Percentiles rank a stretch among this genome's conserved stretches.
These are phyloP conservation scores for Drosophila varians DNA, from an alignment of 1,140 invertebrate species.

Conservation along the genomic window DNA sequence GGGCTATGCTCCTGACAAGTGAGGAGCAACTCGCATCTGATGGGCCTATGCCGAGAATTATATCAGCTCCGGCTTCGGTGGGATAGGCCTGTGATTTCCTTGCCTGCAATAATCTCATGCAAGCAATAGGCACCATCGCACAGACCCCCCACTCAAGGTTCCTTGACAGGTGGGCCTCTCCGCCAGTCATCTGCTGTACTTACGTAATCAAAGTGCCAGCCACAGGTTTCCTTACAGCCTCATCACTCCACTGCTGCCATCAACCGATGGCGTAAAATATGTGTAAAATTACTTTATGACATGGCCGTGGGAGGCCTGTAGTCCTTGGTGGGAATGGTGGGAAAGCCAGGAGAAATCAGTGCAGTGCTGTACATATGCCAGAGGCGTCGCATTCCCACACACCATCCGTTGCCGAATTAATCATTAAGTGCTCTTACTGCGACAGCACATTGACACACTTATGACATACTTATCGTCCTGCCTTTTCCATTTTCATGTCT, in stretches of 20 bases:
- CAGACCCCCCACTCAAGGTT: slow-evolving; percentile 1
- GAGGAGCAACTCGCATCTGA: slow-evolving; percentile 29
- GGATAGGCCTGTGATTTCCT: slow-evolving; percentile 44
- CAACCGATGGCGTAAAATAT: slow-evolving; percentile 49
- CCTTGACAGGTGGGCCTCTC: slow-evolving; percentile 61
- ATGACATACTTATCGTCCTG: slow-evolving; percentile 5
- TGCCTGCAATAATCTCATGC: slow-evolving; percentile 61
- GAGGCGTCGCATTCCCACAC: neutral
- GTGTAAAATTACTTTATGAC: slow-evolving; percentile 60
- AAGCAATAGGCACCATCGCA: slow-evolving; percentile 14
- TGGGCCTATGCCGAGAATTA: slow-evolving; percentile 18
- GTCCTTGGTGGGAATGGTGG: slow-evolving; percentile 8
- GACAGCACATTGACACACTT: neutral
- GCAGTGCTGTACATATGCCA: too few species aligned
- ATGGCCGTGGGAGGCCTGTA: neutral
- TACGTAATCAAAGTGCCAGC: slow-evolving; percentile 62
- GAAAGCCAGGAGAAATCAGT: neutral
- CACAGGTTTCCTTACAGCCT: neutral
- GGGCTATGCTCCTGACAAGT: slow-evolving; percentile 59
- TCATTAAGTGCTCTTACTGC: slow-evolving; percentile 10
- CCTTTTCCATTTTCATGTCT: slow-evolving; percentile 14
- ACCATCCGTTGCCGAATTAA: slow-evolving; percentile 14
- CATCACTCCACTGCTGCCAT: slow-evolving; percentile 6
- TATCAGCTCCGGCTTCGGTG: slow-evolving; percentile 10
- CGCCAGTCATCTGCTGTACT: slow-evolving; percentile 64